A percentile compares a stretch with the other conserved stretches of the same genome.
Evolutionary conservation across 2,113 vertebrate genomes (phyloP).

Genomic region (Gallinago paraguaiae): DNA sequence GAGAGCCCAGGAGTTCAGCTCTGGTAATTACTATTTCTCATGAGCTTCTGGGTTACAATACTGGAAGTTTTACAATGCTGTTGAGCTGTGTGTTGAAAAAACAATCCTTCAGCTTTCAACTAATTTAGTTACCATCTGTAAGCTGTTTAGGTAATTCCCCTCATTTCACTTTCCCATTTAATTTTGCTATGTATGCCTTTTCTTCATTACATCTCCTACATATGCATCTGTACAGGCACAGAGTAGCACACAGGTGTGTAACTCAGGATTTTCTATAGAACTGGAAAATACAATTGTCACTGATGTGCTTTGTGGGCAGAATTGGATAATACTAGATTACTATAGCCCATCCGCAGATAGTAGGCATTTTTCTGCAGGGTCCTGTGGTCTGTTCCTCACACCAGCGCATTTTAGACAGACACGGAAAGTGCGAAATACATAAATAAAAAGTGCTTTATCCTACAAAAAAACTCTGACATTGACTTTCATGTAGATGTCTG

Average conservation of each 20-base stretch:
- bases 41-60: conserved; percentile 44
- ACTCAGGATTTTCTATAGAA: neutral
- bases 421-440: neutral
- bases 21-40: conserved; percentile 20
- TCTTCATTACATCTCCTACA: neutral
- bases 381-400: neutral
- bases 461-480: neutral
- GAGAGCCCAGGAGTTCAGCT: neutral
- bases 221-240: neutral
- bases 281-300: neutral
- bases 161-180: conserved; percentile 20
- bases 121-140: conserved; percentile 54
- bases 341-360: neutral
- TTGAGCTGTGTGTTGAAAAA: conserved; percentile 59
- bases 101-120: conserved; percentile 38
- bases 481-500: neutral
- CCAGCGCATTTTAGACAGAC: neutral
- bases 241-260: neutral
- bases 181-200: conserved; percentile 5
- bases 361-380: neutral
- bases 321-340: neutral
- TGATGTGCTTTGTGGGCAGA: neutral
- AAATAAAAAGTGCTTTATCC: neutral
- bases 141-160: conserved; percentile 33
- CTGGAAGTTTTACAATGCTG: conserved; percentile 33